These are phyloP conservation scores for Lonchura striata DNA, from an alignment of 2,113 vertebrate genomes.

Conservation along the genomic window DNA sequence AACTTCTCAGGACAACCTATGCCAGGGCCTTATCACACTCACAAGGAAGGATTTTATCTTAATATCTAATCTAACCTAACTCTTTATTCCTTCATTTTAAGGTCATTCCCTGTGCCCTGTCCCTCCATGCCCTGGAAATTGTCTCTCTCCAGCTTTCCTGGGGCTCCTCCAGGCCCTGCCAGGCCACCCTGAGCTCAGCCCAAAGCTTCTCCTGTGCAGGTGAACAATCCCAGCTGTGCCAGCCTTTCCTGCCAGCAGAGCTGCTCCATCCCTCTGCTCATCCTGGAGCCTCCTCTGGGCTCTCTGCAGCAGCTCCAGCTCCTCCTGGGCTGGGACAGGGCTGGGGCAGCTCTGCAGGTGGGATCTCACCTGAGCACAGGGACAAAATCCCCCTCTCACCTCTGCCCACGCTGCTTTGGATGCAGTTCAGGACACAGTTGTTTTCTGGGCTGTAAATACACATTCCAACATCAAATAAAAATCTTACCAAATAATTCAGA, in stretches of 20 bases:
- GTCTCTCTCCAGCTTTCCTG: background rate
- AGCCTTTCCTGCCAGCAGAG: background rate
- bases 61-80: fast-evolving
- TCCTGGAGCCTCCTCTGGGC: background rate
- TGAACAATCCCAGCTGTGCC: background rate
- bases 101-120: background rate
- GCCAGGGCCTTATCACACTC: fast-evolving
- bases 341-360: background rate
- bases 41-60: fast-evolving
- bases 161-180: background rate
- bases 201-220: background rate
- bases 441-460: background rate
- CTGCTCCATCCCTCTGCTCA: background rate
- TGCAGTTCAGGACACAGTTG: background rate
- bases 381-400: fast-evolving
- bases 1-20: background rate
- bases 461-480: background rate
- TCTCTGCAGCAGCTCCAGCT: background rate
- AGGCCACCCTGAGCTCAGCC: background rate
- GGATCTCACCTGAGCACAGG: background rate
- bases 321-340: background rate
- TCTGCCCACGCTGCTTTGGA: background rate
- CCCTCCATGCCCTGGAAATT: fast-evolving
- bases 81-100: fast-evolving
- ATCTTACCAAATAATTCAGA: background rate